phyloP scores from a whole-genome alignment of 1,140 invertebrate species.

The Cyphomyrmex costatus region DNA sequence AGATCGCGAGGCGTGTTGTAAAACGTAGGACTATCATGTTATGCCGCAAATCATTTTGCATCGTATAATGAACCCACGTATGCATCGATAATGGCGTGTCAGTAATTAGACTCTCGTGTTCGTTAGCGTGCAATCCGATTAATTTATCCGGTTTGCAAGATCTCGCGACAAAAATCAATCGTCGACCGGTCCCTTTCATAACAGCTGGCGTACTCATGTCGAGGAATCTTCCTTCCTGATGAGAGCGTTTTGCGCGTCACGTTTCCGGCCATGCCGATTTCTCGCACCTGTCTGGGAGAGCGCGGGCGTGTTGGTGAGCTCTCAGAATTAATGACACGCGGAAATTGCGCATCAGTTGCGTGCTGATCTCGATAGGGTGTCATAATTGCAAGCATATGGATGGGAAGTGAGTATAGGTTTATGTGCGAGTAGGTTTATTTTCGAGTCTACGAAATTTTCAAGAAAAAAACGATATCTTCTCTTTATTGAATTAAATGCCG shows the following conservation, averaged over 20 bases:
- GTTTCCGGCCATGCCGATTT: slow-evolving; percentile 66
- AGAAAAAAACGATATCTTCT: neutral
- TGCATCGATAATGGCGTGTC: slow-evolving; percentile 21
- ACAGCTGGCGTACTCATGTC: slow-evolving; percentile 67
- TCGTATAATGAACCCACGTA: neutral
- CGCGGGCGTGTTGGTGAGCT: neutral
- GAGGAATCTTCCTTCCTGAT: slow-evolving; percentile 57
- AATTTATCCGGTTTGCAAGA: slow-evolving; percentile 43
- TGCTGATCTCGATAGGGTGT: neutral
- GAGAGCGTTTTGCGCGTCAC: slow-evolving; percentile 66
- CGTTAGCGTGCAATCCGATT: slow-evolving; percentile 56
- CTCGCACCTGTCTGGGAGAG: slow-evolving; percentile 63
- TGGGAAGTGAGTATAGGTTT: neutral
- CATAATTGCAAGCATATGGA: neutral
- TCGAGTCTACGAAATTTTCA: neutral
- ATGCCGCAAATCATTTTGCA: slow-evolving; percentile 15
- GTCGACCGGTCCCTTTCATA: slow-evolving; percentile 42
- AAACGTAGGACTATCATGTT: slow-evolving; percentile 9
- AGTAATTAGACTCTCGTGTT: slow-evolving; percentile 49
- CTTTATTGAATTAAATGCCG: neutral
- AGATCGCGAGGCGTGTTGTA: neutral
- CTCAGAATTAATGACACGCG: slow-evolving; percentile 27
- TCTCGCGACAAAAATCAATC: slow-evolving; percentile 45
- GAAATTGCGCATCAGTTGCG: slow-evolving; percentile 23
- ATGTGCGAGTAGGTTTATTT: neutral